Percentiles rank a stretch among this genome's conserved stretches.
Conservation (phyloP, 2,888 invertebrate species). For the Orthonychiurus folsomi region DNA sequence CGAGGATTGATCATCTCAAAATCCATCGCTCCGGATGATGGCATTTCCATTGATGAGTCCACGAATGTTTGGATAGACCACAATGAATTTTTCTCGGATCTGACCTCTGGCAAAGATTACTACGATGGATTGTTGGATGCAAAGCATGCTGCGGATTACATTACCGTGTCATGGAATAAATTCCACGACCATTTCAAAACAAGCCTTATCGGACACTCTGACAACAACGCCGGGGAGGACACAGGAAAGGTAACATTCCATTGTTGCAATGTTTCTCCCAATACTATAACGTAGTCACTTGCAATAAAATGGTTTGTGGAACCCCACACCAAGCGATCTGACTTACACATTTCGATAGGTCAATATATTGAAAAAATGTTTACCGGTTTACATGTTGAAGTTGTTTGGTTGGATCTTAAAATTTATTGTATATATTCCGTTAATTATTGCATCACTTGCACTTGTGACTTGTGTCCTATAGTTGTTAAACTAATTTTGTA, state of each 20-base stretch:
- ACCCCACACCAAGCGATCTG: no score
- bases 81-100: slow-evolving; percentile 17
- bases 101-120: slow-evolving; percentile 17
- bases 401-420: no score
- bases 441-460: no score
- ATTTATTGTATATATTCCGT: no score
- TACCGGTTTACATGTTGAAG: no score
- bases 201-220: slow-evolving; percentile 18
- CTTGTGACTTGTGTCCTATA: not conserved
- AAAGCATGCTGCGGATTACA: slow-evolving; percentile 17
- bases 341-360: no score
- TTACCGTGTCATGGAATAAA: slow-evolving; percentile 22
- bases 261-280: not conserved
- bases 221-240: slow-evolving; percentile 16
- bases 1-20: slow-evolving; percentile 15
- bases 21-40: slow-evolving; percentile 16
- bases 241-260: slow-evolving; percentile 9
- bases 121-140: slow-evolving; percentile 19
- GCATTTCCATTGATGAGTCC: slow-evolving; percentile 19
- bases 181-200: slow-evolving; percentile 18
- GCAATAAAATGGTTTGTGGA: no score
- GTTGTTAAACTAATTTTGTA: not conserved
- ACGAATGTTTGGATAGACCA: slow-evolving; percentile 20
- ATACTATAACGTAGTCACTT: no score
- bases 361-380: no score